These are phyloP conservation scores for Drosophila pseudotalamancana DNA, from an alignment of 2,888 invertebrate genomes.

Conservation along the genomic window DNA sequence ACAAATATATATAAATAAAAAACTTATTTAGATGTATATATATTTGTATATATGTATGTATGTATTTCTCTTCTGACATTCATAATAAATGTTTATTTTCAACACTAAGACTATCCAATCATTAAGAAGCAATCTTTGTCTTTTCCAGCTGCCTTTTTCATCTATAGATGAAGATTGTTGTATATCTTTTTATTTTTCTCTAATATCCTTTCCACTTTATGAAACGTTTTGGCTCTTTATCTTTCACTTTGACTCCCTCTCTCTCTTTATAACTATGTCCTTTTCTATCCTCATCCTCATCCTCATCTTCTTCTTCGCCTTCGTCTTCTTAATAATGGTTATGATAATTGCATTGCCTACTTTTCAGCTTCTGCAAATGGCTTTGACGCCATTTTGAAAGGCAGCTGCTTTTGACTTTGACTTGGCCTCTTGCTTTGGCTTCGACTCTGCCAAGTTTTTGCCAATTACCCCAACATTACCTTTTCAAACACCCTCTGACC, in stretches of 20 bases:
- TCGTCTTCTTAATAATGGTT: constrained; percentile 32
- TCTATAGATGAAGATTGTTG: no score
- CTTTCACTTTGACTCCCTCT: not conserved
- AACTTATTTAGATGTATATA: no score
- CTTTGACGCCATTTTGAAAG: constrained; percentile 34
- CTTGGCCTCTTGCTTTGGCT: constrained; percentile 9
- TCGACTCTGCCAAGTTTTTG: constrained; percentile 5
- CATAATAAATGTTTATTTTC: no score
- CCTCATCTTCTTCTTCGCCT: not conserved
- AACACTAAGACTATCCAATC: no score
- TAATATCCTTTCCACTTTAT: not conserved
- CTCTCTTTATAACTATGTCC: not conserved
- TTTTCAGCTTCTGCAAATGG: constrained; percentile 30
- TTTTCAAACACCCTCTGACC: constrained; percentile 2
- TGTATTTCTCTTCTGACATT: no score
- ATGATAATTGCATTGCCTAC: constrained; percentile 54
- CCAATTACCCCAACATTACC: constrained; percentile 38
- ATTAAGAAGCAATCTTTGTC: no score
- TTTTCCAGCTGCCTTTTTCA: no score
- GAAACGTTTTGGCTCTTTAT: not conserved
- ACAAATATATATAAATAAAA: no score
- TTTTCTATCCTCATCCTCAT: no score
- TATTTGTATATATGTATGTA: no score
- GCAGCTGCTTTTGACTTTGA: constrained; percentile 18
- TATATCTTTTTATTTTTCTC: not conserved